Conservation (phyloP, 2,797 vertebrate genomes). For the Okamejei kenojei region DNA sequence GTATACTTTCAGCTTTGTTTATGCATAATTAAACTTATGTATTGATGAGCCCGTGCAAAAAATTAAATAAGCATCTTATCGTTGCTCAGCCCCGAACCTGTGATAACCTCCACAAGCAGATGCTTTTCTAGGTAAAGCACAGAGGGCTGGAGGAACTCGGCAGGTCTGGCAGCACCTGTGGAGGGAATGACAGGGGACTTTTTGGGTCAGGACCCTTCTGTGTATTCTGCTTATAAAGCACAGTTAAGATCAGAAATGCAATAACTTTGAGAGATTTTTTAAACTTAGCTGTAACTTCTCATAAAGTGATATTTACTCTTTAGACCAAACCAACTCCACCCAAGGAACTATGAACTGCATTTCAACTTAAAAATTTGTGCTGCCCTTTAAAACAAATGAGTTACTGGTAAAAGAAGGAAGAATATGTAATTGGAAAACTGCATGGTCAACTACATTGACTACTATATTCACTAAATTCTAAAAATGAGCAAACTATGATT, state of each 20-base stretch:
- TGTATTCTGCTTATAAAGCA: not conserved
- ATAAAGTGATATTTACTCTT: not conserved
- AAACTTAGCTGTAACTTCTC: not conserved
- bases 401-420: not conserved
- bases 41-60: not conserved
- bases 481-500: not conserved
- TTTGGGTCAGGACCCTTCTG: not conserved
- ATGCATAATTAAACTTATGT: not conserved
- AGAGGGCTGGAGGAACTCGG: too few relatives aligned
- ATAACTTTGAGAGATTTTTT: not conserved
- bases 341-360: not conserved
- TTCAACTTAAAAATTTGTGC: not conserved
- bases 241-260: not conserved
- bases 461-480: not conserved
- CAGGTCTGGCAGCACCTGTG: too few relatives aligned
- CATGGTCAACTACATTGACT: not conserved
- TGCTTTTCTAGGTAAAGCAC: not conserved
- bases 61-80: slow-evolving; percentile 3
- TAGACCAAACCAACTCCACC: not conserved
- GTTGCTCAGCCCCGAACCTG: not conserved
- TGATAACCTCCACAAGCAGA: not conserved
- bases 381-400: not conserved
- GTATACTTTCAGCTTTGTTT: not conserved
- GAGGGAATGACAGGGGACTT: too few relatives aligned
- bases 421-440: not conserved